These are phyloP conservation scores for Hippocampus mohnikei DNA, from an alignment of 2,113 vertebrate genomes.

Conservation along the genomic window DNA sequence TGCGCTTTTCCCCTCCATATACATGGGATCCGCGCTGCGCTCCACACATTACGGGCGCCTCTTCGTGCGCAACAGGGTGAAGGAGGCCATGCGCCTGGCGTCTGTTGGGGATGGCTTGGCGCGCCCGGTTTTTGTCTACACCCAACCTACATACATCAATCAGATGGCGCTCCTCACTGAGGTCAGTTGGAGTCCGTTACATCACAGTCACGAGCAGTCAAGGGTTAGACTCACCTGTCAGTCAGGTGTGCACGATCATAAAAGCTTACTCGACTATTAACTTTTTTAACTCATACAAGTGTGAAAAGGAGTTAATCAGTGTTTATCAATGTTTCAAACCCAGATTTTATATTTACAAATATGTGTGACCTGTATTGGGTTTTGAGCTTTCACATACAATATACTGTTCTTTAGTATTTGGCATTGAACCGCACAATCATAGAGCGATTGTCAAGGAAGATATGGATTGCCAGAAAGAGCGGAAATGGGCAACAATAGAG, in stretches of 20 bases:
- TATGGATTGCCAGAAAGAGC: too few species aligned
- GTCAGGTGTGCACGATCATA: neutral
- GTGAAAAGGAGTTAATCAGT: too few species aligned
- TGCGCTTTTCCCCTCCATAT: slow-evolving; percentile 78
- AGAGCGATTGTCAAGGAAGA: too few species aligned
- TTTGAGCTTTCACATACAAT: too few species aligned
- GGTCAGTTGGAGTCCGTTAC: slow-evolving; percentile 52
- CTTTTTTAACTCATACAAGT: too few species aligned
- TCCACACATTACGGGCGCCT: slow-evolving; percentile 64
- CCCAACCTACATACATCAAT: slow-evolving; percentile 73
- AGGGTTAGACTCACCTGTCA: neutral
- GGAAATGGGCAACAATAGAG: too few species aligned
- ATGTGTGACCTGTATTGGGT: too few species aligned
- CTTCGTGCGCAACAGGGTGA: slow-evolving; percentile 73
- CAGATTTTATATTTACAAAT: too few species aligned
- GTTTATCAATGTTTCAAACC: too few species aligned
- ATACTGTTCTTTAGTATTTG: too few species aligned
- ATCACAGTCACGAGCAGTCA: neutral
- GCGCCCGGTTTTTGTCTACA: slow-evolving; percentile 77
- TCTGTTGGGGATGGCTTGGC: slow-evolving; percentile 64
- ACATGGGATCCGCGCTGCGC: slow-evolving; percentile 61
- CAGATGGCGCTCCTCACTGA: slow-evolving; percentile 64
- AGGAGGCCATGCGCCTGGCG: slow-evolving; percentile 68
- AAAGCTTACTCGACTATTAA: neutral
- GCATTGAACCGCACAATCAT: too few species aligned